Base-by-base conservation (phyloP, 2,113 vertebrate genomes). In the Cheirogaleus medius region DNA sequence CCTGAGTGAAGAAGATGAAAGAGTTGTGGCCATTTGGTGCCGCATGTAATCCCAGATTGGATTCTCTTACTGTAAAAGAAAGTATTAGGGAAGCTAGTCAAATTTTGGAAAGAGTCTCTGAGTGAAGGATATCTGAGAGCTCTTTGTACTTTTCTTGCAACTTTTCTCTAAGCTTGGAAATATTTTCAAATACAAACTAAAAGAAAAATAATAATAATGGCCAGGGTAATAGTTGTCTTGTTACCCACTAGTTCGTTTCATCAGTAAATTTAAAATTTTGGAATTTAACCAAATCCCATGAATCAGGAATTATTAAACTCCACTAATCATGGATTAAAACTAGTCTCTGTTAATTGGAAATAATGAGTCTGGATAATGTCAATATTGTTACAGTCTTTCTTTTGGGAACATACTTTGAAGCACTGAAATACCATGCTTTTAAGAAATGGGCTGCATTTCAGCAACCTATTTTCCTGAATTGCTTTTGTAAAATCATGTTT, bases 331-430 rank as follows among this genome's bases (percentile, higher is more conserved):
- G 64, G 27, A 93, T 98, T 97, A 68, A 95, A 78, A 92, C 0
- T 0, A 98, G 76, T 95, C 56, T 88, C 69, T 97, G 89, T 93
- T 95, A 95, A 97, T 97, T 98, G 82, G 12, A 76, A 87, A 80
- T 69, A 94, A 77, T 91, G 56, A 96, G 92, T 89, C 78, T 89
- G 44, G 91, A 94, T 96, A 84, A 93, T 60, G 81, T 18, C 39
- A 90, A 1, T 94, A 73, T 94, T 82, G 56, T 94, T 95, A 60
- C 25, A 21, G 83, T 64, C 60, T 96, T 77, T 90, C 21, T 86
- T 97, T 42, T 87, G 88, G 34, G 73, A 81, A 58, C 39, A 73
- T 83, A 63, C 80, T 90, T 90, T 96, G 73, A 91, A 91, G 87
- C 93, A 90, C 42, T 93, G 82, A 96, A 95, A 89, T 84, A 76